Evolutionary conservation across 2,888 invertebrate genomes (phyloP), one percentile per base, ranked within the genome.

Genomic region (Drosophila testacea): DNA sequence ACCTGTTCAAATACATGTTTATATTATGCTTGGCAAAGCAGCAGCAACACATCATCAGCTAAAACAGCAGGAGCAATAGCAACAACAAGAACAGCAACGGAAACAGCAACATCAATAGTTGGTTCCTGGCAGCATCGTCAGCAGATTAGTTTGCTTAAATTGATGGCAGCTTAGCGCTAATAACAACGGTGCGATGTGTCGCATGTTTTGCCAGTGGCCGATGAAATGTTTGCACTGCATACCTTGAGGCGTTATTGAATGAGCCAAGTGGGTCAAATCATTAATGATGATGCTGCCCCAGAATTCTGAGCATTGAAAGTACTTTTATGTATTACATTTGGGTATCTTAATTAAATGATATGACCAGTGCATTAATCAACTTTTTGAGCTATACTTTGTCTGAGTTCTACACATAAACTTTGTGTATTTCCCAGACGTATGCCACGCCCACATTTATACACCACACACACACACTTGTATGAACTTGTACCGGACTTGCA

Each of bases 141-240:
- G 73, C 73, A 87, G 90, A 89, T 89, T 90, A 90, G 90, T 88
- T 90, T 79, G 80, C 90, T 80, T 77, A 89, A 90, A 90, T 87
- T 90, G 79, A 90, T 85, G 83, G 89, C 81, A 89, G 85, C 85
- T 89, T 86, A 79, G 78, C 79, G 76, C 77, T 77, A 81, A 89
- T 89, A 82, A 81, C 79, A 82, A 76, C 62, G 41, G 50, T 32
- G 56, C 86, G 27, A 50, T 69, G 69, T 80, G 79, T 65, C 47
- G 77, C 76, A 41, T 59, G 51, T 41, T 61, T 34, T 6, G 55
- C 64, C 36, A 22, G 4, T 66, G 56, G 47, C 38, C 41, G 41
- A 22, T 57, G 16, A 70, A 77, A 71, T 55, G 50, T 56, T 63
- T 67, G 46, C 34, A 50, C 47, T 63, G 78, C 78, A 74, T 70